Base-by-base conservation (phyloP, 2,113 vertebrate species). In the Rhineura floridana region DNA sequence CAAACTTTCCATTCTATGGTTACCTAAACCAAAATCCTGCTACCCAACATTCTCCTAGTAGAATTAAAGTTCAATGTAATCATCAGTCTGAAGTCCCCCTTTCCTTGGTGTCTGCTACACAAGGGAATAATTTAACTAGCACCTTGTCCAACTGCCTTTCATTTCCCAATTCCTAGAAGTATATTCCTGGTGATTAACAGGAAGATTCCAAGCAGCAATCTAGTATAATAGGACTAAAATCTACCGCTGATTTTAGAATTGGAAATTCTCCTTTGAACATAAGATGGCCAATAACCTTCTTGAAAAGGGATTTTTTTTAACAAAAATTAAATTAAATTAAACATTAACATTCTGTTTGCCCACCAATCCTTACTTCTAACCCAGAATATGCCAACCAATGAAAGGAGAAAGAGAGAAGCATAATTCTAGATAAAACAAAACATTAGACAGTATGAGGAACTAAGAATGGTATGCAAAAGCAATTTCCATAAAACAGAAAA, bases 401-500 rank as follows among this genome's bases (percentile, higher is more conserved):
- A 70, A 36, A 15, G 11, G 30, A 23, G 30, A 81, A 81, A 19
- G 39, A 17, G 13, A 72, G 15, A n/a, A 15, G 36, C 25, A 33
- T 19, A 30, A 79, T 87, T 39, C 48, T 39, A 80, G 4, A 42
- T 13, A 75, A 79, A 36, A 79, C 33, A 30, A 86, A 39, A 11
- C 33, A 9, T 63, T 63, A 15, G 6, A 50, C 42, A 70, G 48
- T 69, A 30, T 28, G 13, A 87, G 55, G 23, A 83, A 77, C 72
- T 3, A 30, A 81, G 7, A 9, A 65, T 5, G 55, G 44, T 28
- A 77, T 84, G 73, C 25, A 78, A 78, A 52, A 17, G n/a, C 62
- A 19, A 44, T 69, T 77, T 78, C 48, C 73, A 69, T 81, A 80
- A 80, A 77, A 62, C 89, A n/a, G 62, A 92, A n/a, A n/a, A 87